Base-by-base conservation (phyloP, 2,888 invertebrate genomes). In the Leptinotarsa peninsularis region DNA sequence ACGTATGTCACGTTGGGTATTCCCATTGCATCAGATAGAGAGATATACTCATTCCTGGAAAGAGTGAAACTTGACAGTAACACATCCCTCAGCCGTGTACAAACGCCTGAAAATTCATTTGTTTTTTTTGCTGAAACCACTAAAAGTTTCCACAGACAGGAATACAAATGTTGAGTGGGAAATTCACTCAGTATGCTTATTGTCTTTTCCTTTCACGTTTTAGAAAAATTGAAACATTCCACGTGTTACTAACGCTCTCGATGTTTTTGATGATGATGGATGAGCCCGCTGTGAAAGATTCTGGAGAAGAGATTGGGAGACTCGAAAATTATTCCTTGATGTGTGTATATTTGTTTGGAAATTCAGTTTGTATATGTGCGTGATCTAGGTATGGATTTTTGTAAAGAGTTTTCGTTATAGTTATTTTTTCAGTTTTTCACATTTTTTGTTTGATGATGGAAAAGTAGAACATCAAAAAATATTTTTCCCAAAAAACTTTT, bases 51-150 rank as follows among this genome's bases (percentile, higher is more conserved):
- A 71, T 67, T 67, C 60, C 67, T 58, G 43, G 49, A 73, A 69
- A 76, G 80, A 81, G 82, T 80, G 81, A 83, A 82, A 83, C 83
- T 76, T 77, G 81, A 78, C 77, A 81, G 78, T 73, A 76, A 80
- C 81, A 81, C 82, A 82, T 83, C 81, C 83, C 80, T 81, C 78
- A 76, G 71, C 81, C 78, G 82, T 79, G 81, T 83, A 83, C 82
- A 83, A 84, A 83, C 82, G 82, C 82, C 81, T 82, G 79, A 81
- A 84, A 85, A 84, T 84, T 84, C 84, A 84, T 84, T 85, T 85
- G 84, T 84, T 84, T 84, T 82, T 81, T 73, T 27, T 50, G 58
- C 77, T 75, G 79, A 83, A 83, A 83, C 84, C 83, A 81, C 83
- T 81, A 81, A 84, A 84, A 84, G 80, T 84, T 84, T 84, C 83